phyloP scores from a whole-genome alignment of 2,113 vertebrate genomes.

The Columbina picui region DNA sequence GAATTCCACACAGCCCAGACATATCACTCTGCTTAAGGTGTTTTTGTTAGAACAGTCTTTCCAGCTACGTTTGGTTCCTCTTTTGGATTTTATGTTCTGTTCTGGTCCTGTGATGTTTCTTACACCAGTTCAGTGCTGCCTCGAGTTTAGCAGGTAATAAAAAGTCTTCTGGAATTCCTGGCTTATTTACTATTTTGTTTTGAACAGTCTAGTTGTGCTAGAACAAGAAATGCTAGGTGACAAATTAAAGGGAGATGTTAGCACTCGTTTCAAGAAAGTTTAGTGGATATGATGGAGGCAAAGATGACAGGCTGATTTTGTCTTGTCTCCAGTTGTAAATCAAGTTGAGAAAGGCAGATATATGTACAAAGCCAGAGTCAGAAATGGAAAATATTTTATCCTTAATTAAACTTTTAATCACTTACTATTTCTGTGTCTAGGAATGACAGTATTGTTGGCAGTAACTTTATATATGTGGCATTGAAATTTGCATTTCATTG shows the following conservation, averaged over 20 bases:
- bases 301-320: not conserved
- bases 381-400: not conserved
- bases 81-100: not conserved
- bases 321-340: not conserved
- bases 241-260: not conserved
- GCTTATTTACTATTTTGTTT: not conserved
- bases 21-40: not conserved
- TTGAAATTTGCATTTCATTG: not conserved
- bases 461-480: not conserved
- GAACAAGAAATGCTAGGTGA: not conserved
- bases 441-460: not conserved
- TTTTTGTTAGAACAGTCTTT: not conserved
- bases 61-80: not conserved
- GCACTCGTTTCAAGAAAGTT: not conserved
- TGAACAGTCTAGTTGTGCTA: not conserved
- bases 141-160: not conserved
- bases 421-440: not conserved
- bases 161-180: not conserved
- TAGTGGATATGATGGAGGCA: not conserved
- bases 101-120: not conserved
- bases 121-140: not conserved
- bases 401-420: not conserved
- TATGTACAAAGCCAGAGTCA: not conserved
- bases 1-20: not conserved
- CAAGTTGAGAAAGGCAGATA: not conserved